Evolutionary conservation across 2,113 vertebrate genomes (phyloP), one percentile per base, ranked within the genome.

Genomic region (Arenaria interpres): DNA sequence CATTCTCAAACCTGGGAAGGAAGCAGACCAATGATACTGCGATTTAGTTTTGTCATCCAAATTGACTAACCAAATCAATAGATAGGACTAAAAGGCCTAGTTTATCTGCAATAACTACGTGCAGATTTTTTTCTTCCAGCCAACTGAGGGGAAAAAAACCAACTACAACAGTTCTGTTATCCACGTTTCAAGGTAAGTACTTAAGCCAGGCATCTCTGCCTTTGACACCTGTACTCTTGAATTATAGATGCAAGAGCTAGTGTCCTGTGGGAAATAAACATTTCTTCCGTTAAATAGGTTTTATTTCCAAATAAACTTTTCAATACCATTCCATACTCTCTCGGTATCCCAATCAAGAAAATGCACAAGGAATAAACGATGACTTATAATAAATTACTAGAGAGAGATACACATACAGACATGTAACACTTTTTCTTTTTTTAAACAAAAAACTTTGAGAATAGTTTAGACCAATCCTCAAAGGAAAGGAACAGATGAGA

Each of bases 251-350:
- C 20, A 63, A 67, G 30, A 80, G 30, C 8, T 8, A 79, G 6
- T 1, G 10, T 53, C 24, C 41, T 75, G 28, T 4, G 53, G 39
- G 56, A 78, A 87, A 68, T 5, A 72, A 30, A 20, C 41, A 57
- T 45, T 64, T 79, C 57, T 88, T 79, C 71, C 54, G 22, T 43
- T 59, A 90, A 90, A 80, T 10, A 72, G 14, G 28, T 30, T 92
- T 77, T 62, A 45, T 57, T 80, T 85, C 7, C 4, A 85, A 93
- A 85, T 48, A 93, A 85, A n/a, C 67, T 81, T 54, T 78, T 64
- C 14, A 6, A 64, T 54, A 72, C 25, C 13, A 23, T 75, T 72
- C 57, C 43, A 37, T 22, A 77, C 20, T 32, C 32, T 71, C 60
- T 48, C 12, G 5, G 48, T 50, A 83, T 28, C 57, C 20, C 28